Evolutionary conservation across 2,797 vertebrate species (phyloP).

Genomic region (Ctenochaetus hawaiiensis): DNA sequence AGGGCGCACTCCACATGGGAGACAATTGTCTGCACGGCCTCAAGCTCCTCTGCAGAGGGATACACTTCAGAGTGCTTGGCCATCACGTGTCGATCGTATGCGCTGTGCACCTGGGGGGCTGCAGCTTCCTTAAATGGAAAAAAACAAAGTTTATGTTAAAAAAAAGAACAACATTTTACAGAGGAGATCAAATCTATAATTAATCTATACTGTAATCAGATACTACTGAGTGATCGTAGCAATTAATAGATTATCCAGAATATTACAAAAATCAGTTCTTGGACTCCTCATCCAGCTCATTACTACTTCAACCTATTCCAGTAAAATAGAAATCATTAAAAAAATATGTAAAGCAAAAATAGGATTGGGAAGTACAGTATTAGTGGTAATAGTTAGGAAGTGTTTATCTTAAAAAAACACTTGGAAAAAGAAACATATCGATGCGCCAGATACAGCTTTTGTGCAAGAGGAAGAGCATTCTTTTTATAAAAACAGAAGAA

Average conservation of each 20-base stretch:
- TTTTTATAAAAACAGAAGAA: conserved; percentile 22
- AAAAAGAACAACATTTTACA: background rate
- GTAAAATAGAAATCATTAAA: background rate
- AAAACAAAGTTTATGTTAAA: background rate
- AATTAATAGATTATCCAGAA: background rate
- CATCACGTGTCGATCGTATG: conserved; percentile 93
- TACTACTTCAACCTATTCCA: background rate
- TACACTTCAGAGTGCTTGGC: conserved; percentile 94
- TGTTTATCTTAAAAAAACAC: background rate
- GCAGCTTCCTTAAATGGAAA: conserved; percentile 50
- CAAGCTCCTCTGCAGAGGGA: conserved; percentile 92
- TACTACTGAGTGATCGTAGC: background rate
- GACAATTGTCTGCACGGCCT: conserved; percentile 93
- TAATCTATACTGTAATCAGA: background rate
- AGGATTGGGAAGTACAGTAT: conserved; percentile 21
- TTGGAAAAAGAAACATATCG: conserved; percentile 21
- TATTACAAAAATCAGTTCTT: background rate
- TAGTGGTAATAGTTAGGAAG: conserved; percentile 1
- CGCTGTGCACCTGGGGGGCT: conserved; percentile 82
- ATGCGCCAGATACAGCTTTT: background rate
- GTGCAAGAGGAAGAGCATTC: conserved; percentile 4
- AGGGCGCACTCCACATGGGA: conserved; percentile 93
- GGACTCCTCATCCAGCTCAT: background rate
- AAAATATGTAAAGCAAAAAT: background rate
- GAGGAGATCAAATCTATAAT: background rate